Conservation (phyloP, 2,888 invertebrate genomes). For the Drosophila neoperkinsi region DNA sequence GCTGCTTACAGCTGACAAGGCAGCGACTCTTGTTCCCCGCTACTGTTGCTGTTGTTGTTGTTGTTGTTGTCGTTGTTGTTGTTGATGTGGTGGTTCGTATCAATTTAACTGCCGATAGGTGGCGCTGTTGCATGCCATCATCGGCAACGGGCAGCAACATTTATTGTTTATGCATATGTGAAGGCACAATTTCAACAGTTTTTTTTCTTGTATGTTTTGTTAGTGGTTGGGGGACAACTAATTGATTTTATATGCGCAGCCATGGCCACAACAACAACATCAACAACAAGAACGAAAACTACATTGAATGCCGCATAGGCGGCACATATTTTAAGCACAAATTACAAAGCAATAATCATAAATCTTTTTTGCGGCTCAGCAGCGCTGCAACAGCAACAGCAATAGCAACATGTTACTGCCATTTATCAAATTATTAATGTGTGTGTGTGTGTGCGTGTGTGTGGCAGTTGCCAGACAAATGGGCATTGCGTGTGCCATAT, state of each 20-base stretch:
- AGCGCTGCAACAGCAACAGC: conserved; percentile 37
- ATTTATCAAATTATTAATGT: conserved; percentile 70
- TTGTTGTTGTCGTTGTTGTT: conserved; percentile 40
- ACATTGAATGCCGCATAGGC: conserved; percentile 53
- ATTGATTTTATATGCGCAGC: conserved; percentile 73
- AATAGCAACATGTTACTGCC: conserved; percentile 70
- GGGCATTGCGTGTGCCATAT: conserved; percentile 76
- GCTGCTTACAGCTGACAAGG: conserved; percentile 74
- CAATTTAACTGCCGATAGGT: conserved; percentile 79
- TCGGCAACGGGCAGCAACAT: conserved; percentile 55
- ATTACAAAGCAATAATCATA: conserved; percentile 80
- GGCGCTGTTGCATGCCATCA: conserved; percentile 77
- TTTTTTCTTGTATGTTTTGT: conserved; percentile 9
- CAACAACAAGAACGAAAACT: conserved; percentile 29
- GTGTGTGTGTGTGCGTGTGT: conserved; percentile 44
- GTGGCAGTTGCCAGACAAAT: conserved; percentile 72
- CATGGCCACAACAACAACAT: conserved; percentile 36
- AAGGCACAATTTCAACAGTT: conserved; percentile 39
- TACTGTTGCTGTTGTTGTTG: conserved; percentile 43
- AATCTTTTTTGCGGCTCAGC: conserved; percentile 78
- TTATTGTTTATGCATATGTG: conserved; percentile 63
- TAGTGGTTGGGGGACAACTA: conserved; percentile 40
- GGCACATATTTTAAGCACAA: conserved; percentile 79
- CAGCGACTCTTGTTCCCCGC: conserved; percentile 39
- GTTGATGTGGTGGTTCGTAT: conserved; percentile 40